phyloP scores from a whole-genome alignment of 2,797 vertebrate genomes.

The Ctenopoma multispine region DNA sequence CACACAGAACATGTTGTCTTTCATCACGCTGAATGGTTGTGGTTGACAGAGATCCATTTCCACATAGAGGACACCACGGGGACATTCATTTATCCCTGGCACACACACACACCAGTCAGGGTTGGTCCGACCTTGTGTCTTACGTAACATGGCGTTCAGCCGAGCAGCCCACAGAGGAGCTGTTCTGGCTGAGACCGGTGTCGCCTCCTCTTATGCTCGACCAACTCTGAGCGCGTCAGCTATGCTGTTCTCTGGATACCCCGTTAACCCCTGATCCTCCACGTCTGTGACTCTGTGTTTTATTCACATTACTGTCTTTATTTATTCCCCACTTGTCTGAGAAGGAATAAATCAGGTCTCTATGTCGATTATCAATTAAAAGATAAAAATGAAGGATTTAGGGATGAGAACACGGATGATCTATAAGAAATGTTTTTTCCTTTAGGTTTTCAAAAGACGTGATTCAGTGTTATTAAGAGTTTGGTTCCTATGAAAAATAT shows the following conservation, averaged over 20 bases:
- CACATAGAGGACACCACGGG: slow-evolving; percentile 31
- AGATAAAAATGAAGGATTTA: no score
- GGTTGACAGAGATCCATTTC: slow-evolving; percentile 20
- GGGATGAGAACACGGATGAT: no score
- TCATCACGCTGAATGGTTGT: slow-evolving; percentile 21
- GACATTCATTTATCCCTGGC: slow-evolving; percentile 16
- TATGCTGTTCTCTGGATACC: slow-evolving; percentile 28
- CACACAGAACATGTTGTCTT: slow-evolving; percentile 2
- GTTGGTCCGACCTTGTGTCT: slow-evolving; percentile 19
- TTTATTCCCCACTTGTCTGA: neutral
- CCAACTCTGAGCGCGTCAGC: neutral
- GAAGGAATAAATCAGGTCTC: no score
- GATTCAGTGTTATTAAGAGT: no score
- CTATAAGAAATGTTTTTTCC: no score
- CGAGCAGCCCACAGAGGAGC: neutral
- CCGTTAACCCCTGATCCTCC: neutral
- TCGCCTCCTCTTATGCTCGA: slow-evolving; percentile 23
- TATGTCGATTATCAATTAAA: no score
- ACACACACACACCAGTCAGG: slow-evolving; percentile 12
- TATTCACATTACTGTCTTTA: neutral
- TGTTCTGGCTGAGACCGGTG: slow-evolving; percentile 1
- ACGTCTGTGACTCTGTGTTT: rapidly evolving
- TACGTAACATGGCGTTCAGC: slow-evolving; percentile 30
- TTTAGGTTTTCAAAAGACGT: no score
- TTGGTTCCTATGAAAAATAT: no score